Evolutionary conservation across 2,113 vertebrate genomes (phyloP), one percentile per base, ranked within the genome.

Genomic region (Chionomys nivalis): DNA sequence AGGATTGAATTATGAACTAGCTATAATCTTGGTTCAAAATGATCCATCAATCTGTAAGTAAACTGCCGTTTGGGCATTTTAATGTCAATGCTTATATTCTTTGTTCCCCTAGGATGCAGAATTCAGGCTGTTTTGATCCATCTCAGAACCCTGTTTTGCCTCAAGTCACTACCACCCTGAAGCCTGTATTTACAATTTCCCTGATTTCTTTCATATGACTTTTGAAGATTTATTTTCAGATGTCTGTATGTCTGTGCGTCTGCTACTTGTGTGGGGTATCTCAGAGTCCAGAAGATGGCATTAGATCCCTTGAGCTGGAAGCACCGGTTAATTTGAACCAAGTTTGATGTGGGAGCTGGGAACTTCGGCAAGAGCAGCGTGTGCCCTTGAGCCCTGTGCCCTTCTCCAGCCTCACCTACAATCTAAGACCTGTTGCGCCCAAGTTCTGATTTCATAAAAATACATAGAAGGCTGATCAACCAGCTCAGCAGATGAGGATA

Each of bases 331-430:
- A n/a, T 14, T 17, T 83, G 79, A 61, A 6, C 3, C 36, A 82
- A n/a, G 7, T 24, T 24, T 39, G 55, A 13, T 61, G 79, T 39
- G 24, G 79, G 12, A 42, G n/a, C n/a, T 7, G n/a, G 28, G n/a
- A 42, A 7, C 13, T 7, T 42, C 1, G 0, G 3, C 21, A 39
- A n/a, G 21, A 28, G 23, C n/a, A 42, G 36, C 11, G 1, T 28
- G 36, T 26, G 55, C 23, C 28, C 81, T 61, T 82, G 28, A 42
- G 24, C 81, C 42, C 7, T 13, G 21, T 3, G 5, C 23, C 7
- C 81, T 58, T 42, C 55, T 63, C n/a, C 55, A 63, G n/a, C 4
- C 58, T 28, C 81, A 83, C 36, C 7, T 5, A 63, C 7, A 83
- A 5, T 44, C 42, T 76, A 76, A 39, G 55, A 63, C n/a, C 7